Base-by-base conservation (phyloP, 2,888 invertebrate species). In the Helicoverpa assulta region DNA sequence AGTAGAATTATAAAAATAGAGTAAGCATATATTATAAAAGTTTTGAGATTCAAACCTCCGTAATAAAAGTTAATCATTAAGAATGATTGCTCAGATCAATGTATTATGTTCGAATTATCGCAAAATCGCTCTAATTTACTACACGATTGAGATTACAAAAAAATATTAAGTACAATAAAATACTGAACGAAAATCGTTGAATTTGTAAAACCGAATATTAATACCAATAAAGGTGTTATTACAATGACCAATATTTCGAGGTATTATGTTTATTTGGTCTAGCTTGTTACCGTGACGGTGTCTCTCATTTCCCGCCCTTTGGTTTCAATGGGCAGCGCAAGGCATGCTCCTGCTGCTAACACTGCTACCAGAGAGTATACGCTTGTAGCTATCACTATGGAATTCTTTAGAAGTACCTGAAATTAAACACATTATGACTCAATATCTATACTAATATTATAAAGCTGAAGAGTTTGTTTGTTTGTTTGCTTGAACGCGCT, bases 301-400 rank as follows among this genome's bases (percentile, higher is more conserved):
- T 97, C 97, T 37, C 96, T 93, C 94, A 97, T 94, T 85, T 97
- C 97, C 76, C 97, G 96, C 51, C 98, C 98, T 88, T 97, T 97
- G 0, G 98, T 98, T 94, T 99, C 98, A 62, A 98, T 98, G 5
- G 99, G 99, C 54, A 99, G 94, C 1, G 98, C 95, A n/a, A 98
- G 92, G 70, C 98, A 97, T 5, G 98, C 98, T 0, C 97, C 87
- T 0, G 98, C 97, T 10, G 98, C 98, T 57, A 98, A 87, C 0
- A 98, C 78, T 0, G 98, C 98, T 1, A 98, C 97, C n/a, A 96
- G 83, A 0, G 97, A 97, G 88, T 99, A 99, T 14, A 98, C 97
- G 21, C 97, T 96, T 12, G 98, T 97, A 0, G 98, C 98, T 67
- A 97, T 96, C 0, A 96, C 95, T 70, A 98, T 94, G 0, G 98